phyloP scores from a whole-genome alignment of 2,797 vertebrate genomes.

The Knipowitschia caucasica region DNA sequence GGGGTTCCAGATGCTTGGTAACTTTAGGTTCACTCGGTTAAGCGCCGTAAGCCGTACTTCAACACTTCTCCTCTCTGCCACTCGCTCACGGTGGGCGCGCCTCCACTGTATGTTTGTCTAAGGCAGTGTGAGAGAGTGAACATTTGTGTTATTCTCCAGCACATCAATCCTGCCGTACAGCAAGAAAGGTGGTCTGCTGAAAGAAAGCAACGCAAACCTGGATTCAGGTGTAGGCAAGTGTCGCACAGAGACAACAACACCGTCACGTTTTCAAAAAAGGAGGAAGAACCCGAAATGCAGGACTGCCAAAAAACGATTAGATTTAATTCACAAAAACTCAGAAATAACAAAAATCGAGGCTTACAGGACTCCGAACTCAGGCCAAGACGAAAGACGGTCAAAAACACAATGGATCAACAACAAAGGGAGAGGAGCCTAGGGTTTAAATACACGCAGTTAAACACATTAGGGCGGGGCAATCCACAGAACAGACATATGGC shows the following conservation, averaged over 20 bases:
- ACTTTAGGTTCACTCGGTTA: constrained; percentile 66
- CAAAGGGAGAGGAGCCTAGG: too few species aligned
- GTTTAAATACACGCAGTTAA: too few species aligned
- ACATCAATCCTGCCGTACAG: constrained; percentile 43
- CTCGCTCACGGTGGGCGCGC: constrained; percentile 40
- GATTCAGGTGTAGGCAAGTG: constrained; percentile 35
- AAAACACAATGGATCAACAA: too few species aligned
- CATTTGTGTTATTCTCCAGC: constrained; percentile 62
- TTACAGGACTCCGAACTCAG: too few species aligned
- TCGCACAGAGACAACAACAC: too few species aligned
- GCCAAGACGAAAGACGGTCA: too few species aligned
- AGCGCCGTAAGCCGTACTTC: constrained; percentile 64
- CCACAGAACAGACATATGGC: too few species aligned
- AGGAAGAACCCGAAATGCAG: constrained; percentile 33
- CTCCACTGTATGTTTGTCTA: constrained; percentile 64
- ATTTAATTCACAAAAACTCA: too few species aligned
- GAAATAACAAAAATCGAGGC: too few species aligned
- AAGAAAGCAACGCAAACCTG: constrained; percentile 19
- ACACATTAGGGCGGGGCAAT: too few species aligned
- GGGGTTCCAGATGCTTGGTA: constrained; percentile 60
- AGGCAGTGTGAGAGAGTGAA: constrained; percentile 64
- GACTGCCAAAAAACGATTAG: too few species aligned
- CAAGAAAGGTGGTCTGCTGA: constrained; percentile 29
- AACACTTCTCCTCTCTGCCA: constrained; percentile 57
- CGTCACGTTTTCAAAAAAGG: constrained; percentile 19